Evolutionary conservation across 2,113 vertebrate species (phyloP).

Genomic region (Charina bottae): DNA sequence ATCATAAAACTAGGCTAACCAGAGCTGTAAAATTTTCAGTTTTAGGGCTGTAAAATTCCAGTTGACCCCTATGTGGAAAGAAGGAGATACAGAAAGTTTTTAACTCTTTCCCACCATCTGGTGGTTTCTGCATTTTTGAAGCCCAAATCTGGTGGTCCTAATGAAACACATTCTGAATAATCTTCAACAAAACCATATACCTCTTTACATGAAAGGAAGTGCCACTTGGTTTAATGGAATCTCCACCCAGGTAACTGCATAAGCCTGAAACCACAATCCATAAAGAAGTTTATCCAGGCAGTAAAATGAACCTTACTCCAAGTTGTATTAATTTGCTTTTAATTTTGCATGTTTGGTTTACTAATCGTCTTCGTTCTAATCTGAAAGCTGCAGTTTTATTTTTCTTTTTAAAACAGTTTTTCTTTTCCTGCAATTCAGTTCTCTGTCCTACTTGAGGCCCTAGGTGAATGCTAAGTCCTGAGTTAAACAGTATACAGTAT

Average conservation of each 20-base stretch:
- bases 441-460: not conserved
- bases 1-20: not conserved
- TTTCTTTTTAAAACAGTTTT: not conserved
- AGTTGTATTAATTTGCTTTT: not conserved
- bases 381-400: too few species aligned
- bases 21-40: not conserved
- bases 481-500: not conserved
- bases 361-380: not conserved
- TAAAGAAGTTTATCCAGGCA: not conserved
- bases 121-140: not conserved
- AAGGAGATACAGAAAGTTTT: not conserved
- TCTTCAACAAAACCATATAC: not conserved
- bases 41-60: not conserved
- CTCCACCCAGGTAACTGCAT: not conserved
- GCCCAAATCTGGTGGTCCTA: not conserved
- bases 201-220: not conserved
- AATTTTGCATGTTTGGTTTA: not conserved
- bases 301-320: not conserved
- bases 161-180: not conserved
- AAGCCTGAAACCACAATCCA: not conserved
- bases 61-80: not conserved
- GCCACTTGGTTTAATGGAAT: not conserved
- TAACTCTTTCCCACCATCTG: not conserved
- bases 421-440: not conserved
- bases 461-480: accelerated